Percentiles rank a stretch among this genome's conserved stretches.
Evolutionary conservation across 2,113 vertebrate genomes (phyloP).

Genomic region (Oostethus manadensis): DNA sequence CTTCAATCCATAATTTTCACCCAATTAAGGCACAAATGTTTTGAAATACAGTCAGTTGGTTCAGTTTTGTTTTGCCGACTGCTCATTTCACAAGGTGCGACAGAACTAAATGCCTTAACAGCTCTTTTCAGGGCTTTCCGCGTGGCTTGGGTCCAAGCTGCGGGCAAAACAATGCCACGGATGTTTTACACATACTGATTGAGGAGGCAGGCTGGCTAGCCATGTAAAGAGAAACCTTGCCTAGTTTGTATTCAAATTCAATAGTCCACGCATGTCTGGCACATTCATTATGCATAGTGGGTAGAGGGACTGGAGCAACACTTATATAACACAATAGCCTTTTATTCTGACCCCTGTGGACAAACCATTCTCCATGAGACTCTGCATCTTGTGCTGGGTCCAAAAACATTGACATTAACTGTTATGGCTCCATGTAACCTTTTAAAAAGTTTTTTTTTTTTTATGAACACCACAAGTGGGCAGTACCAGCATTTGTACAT

Average conservation of each 20-base stretch:
- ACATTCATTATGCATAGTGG: slow-evolving; percentile 67
- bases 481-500: too few species aligned
- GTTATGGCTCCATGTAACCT: too few species aligned
- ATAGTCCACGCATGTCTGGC: slow-evolving; percentile 61
- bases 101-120: slow-evolving; percentile 22
- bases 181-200: slow-evolving; percentile 61
- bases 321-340: slow-evolving; percentile 66
- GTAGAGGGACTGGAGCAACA: slow-evolving; percentile 53
- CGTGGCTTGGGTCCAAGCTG: slow-evolving; percentile 52
- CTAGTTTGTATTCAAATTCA: slow-evolving; percentile 63
- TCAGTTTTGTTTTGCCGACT: slow-evolving; percentile 16
- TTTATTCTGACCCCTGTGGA: slow-evolving; percentile 57
- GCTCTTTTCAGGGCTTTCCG: slow-evolving; percentile 15
- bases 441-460: too few species aligned
- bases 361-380: slow-evolving; percentile 40
- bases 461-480: too few species aligned
- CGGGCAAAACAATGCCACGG: slow-evolving; percentile 41
- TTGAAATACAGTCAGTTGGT: not conserved
- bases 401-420: too few species aligned
- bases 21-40: too few species aligned
- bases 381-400: slow-evolving; percentile 31
- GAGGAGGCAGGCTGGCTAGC: slow-evolving; percentile 34
- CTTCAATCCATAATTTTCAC: too few species aligned
- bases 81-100: slow-evolving; percentile 21
- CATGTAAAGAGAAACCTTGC: slow-evolving; percentile 54